phyloP scores from a whole-genome alignment of 2,888 invertebrate species.

The Dusona sp. region DNA sequence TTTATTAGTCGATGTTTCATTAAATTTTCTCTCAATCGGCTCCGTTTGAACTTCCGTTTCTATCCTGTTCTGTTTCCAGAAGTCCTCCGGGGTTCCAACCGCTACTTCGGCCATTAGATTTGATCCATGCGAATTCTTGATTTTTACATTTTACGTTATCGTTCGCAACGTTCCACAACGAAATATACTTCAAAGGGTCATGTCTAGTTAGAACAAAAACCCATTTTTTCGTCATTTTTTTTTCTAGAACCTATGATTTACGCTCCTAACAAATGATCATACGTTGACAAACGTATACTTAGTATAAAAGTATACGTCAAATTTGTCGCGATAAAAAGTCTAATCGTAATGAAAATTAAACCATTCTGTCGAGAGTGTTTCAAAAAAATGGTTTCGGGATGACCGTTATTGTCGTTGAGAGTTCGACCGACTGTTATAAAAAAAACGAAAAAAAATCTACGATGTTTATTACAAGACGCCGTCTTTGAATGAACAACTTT shows the following conservation, averaged over 20 bases:
- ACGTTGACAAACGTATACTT: too few species aligned
- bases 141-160: not conserved
- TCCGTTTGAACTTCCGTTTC: constrained; percentile 43
- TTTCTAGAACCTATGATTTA: too few species aligned
- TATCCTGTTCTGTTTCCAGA: constrained; percentile 9
- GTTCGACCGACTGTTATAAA: too few species aligned
- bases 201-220: not conserved
- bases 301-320: too few species aligned
- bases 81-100: constrained; percentile 29
- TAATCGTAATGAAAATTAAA: not conserved
- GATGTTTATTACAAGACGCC: not conserved
- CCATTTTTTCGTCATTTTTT: not conserved
- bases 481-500: not conserved
- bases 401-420: too few species aligned
- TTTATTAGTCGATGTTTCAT: constrained; percentile 6
- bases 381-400: too few species aligned
- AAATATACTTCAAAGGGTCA: not conserved
- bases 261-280: too few species aligned
- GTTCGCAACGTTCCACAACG: not conserved
- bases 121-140: constrained; percentile 8
- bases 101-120: constrained; percentile 16
- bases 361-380: not conserved
- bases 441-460: not conserved
- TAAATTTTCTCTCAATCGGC: not conserved
- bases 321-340: not conserved